Conservation (phyloP, 2,797 vertebrate species). For the Alcedo atthis region DNA sequence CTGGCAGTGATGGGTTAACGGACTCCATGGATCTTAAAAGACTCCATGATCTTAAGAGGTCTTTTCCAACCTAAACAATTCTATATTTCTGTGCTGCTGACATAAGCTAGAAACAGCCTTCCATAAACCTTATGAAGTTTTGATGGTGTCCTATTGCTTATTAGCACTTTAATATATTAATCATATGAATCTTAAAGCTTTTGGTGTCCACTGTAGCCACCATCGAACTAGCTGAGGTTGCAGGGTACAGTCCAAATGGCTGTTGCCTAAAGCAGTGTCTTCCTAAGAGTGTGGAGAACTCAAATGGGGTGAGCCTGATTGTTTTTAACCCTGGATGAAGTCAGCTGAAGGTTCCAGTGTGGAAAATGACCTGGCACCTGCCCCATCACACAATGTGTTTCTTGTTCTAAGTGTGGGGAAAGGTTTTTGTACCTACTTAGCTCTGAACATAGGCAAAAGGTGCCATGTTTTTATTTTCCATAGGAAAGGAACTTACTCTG, state of each 20-base stretch:
- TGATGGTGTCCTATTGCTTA: background rate
- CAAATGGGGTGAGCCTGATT: background rate
- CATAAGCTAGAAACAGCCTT: background rate
- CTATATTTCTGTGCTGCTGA: background rate
- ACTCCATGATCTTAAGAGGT: background rate
- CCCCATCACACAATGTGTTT: background rate
- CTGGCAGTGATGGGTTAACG: background rate
- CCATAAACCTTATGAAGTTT: background rate
- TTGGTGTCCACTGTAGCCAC: background rate
- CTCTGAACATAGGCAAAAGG: background rate
- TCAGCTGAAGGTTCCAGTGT: background rate
- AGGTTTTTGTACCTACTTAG: background rate
- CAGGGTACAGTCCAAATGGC: background rate
- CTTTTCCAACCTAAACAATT: background rate
- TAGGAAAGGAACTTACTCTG: background rate
- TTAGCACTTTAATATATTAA: background rate
- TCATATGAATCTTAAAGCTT: background rate
- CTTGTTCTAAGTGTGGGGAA: background rate
- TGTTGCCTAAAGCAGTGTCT: background rate
- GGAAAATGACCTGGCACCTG: background rate
- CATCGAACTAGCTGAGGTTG: background rate
- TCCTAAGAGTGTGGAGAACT: rapidly evolving
- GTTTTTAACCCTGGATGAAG: background rate
- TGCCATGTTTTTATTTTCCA: background rate
- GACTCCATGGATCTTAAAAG: no score